Percentiles rank a stretch among this genome's conserved stretches.
phyloP scores from a whole-genome alignment of 2,797 vertebrate species.

The Apogon talboti region DNA sequence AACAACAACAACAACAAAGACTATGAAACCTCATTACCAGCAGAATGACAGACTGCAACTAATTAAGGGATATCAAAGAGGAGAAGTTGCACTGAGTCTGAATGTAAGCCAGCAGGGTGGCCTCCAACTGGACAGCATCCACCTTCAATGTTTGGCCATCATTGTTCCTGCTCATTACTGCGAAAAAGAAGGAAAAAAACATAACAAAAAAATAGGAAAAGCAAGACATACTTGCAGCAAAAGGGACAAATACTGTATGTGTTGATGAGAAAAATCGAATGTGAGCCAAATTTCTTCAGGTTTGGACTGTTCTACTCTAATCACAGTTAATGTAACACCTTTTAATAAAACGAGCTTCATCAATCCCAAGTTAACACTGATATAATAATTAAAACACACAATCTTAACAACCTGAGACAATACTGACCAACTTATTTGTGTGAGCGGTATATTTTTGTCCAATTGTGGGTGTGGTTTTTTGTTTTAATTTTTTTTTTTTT shows the following conservation, averaged over 20 bases:
- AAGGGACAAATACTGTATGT: neutral
- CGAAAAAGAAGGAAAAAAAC: neutral
- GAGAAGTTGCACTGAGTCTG: constrained; percentile 19
- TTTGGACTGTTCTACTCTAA: neutral
- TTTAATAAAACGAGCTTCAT: neutral
- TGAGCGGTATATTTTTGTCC: too few relatives aligned
- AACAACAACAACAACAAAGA: neutral
- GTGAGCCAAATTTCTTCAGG: neutral
- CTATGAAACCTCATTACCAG: constrained; percentile 10
- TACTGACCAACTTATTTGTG: too few relatives aligned
- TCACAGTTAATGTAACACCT: constrained; percentile 8
- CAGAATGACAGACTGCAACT: constrained; percentile 6
- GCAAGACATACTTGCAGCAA: constrained; percentile 9
- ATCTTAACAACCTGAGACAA: too few relatives aligned
- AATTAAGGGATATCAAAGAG: constrained; percentile 30
- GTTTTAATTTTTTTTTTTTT: too few relatives aligned
- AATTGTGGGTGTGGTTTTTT: neutral
- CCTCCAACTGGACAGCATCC: constrained; percentile 46
- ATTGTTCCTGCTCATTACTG: constrained; percentile 25
- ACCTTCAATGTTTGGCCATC: constrained; percentile 29
- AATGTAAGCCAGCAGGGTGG: constrained; percentile 21
- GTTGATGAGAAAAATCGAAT: neutral
- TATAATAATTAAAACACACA: too few relatives aligned
- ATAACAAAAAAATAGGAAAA: neutral
- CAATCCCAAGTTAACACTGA: neutral